A percentile compares a stretch with the other conserved stretches of the same genome.
Evolutionary conservation across 2,113 vertebrate genomes (phyloP).

Genomic region (Heliornis fulica): DNA sequence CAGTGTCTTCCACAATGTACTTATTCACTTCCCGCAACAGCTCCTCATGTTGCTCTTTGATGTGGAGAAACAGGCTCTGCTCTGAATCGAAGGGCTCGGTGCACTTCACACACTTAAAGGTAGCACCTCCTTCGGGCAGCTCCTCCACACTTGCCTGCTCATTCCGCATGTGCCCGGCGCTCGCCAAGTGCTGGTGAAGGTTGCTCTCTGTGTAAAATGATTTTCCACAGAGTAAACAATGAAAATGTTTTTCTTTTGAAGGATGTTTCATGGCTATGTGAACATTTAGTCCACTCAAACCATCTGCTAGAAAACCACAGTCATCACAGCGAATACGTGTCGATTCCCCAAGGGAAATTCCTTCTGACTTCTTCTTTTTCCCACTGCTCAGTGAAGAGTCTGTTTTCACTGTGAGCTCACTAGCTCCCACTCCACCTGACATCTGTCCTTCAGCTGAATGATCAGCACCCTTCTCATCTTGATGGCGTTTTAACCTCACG

Average conservation of each 20-base stretch:
- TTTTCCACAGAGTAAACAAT: constrained; percentile 95
- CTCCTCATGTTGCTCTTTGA: constrained; percentile 97
- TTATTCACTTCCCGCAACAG: constrained; percentile 94
- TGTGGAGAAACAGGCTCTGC: constrained; percentile 93
- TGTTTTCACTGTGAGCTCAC: constrained; percentile 34
- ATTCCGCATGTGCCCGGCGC: constrained; percentile 89
- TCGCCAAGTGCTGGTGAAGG: constrained; percentile 95
- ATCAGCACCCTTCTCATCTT: constrained; percentile 72
- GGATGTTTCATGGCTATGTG: constrained; percentile 99
- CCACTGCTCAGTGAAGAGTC: constrained; percentile 56
- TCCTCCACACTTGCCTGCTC: constrained; percentile 94
- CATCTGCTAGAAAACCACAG: constrained; percentile 97
- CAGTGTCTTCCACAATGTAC: constrained; percentile 95
- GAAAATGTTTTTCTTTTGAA: constrained; percentile 94
- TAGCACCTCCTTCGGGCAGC: constrained; percentile 90
- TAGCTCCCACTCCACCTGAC: background rate
- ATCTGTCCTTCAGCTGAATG: constrained; percentile 60
- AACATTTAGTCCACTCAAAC: constrained; percentile 93
- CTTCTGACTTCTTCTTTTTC: constrained; percentile 74
- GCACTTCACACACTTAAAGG: constrained; percentile 95
- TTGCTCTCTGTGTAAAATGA: constrained; percentile 97
- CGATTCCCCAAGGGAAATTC: constrained; percentile 50
- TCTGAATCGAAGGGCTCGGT: constrained; percentile 91
- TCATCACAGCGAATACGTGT: constrained; percentile 90
- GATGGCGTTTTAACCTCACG: constrained; percentile 80